A percentile compares a stretch with the other conserved stretches of the same genome.
phyloP scores from a whole-genome alignment of 37 sponge, comb jelly and placozoan species.

The Corticium candelabrum region DNA sequence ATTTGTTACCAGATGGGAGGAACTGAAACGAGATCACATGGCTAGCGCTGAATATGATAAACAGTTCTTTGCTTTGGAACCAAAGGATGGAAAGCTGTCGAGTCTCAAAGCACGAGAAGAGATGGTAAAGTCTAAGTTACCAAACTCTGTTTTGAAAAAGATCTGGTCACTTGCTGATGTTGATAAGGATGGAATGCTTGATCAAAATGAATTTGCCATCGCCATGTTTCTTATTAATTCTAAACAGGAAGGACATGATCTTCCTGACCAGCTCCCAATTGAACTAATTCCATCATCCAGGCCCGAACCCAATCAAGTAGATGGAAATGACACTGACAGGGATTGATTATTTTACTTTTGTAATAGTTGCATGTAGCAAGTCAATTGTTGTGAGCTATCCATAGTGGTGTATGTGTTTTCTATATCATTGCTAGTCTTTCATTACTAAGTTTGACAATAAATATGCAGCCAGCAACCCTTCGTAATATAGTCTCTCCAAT shows the following conservation, averaged over 20 bases:
- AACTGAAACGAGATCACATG: too few species aligned
- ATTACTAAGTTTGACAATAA: too few species aligned
- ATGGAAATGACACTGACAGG: too few species aligned
- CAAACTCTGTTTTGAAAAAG: slow-evolving; percentile 72
- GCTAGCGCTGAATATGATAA: slow-evolving; percentile 51
- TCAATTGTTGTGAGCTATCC: too few species aligned
- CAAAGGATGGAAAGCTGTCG: slow-evolving; percentile 59
- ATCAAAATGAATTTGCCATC: slow-evolving; percentile 87
- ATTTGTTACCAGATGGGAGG: slow-evolving; percentile 27
- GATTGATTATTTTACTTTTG: too few species aligned
- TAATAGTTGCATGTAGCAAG: too few species aligned
- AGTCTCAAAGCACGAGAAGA: slow-evolving; percentile 42
- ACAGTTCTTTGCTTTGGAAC: slow-evolving; percentile 42
- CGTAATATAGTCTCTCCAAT: too few species aligned
- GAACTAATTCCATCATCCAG: slow-evolving; percentile 74
- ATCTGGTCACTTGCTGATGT: slow-evolving; percentile 92
- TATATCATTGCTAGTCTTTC: too few species aligned
- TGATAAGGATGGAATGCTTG: slow-evolving; percentile 89
- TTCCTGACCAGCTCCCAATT: slow-evolving; percentile 72
- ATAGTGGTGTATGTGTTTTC: too few species aligned
- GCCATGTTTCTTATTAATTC: slow-evolving; percentile 79
- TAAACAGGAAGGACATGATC: slow-evolving; percentile 74
- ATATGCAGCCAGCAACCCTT: too few species aligned
- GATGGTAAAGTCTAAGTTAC: slow-evolving; percentile 90
- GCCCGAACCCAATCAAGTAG: neutral